These are phyloP conservation scores for Sarcophaga bullata DNA, from an alignment of 1,140 invertebrate species.

Conservation along the genomic window DNA sequence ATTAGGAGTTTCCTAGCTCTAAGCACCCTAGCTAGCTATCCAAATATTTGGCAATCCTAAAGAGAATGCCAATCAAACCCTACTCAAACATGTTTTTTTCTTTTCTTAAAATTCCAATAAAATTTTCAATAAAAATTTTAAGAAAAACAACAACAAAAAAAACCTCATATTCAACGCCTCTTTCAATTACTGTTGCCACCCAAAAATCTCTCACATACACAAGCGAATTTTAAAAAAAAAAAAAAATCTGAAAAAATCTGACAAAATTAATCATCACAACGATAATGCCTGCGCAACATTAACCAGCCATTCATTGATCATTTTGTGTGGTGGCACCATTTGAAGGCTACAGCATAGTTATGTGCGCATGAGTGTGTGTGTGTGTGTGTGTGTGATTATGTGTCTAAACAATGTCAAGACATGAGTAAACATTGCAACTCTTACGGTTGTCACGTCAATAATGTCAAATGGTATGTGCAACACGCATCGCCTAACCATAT, in stretches of 20 bases:
- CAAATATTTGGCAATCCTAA: too few relatives aligned
- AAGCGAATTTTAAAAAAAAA: background rate
- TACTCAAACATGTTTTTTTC: too few relatives aligned
- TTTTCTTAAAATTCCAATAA: too few relatives aligned
- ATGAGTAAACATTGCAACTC: conserved; percentile 27
- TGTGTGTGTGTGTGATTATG: background rate
- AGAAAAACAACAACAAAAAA: too few relatives aligned
- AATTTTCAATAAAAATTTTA: too few relatives aligned
- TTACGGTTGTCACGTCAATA: conserved; percentile 34
- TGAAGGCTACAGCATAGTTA: too few relatives aligned
- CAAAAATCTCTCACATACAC: background rate
- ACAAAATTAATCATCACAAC: conserved; percentile 2
- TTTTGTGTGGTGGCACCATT: too few relatives aligned
- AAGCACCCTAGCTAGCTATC: too few relatives aligned
- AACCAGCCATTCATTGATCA: background rate
- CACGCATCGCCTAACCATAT: conserved; percentile 30
- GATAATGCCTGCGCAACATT: background rate
- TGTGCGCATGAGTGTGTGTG: too few relatives aligned
- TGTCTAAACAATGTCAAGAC: background rate
- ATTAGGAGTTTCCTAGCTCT: too few relatives aligned
- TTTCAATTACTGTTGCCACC: background rate
- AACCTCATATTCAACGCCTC: background rate
- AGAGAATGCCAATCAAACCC: too few relatives aligned
- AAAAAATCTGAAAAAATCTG: background rate
- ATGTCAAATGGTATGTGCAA: conserved; percentile 38